Conservation (phyloP, 2,113 vertebrate genomes). For the Lathamus discolor region DNA sequence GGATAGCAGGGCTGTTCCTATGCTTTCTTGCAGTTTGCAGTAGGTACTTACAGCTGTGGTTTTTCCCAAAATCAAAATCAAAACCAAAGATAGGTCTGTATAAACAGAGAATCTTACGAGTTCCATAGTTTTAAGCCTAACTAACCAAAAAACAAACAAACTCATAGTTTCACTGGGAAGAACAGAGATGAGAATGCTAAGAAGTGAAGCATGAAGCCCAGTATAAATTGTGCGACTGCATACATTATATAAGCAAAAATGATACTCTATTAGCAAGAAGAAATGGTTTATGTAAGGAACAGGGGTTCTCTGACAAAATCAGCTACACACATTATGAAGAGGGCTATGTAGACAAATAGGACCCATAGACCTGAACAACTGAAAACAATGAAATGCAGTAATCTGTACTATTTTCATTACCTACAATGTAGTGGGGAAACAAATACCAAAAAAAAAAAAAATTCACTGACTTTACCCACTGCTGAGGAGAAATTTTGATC, state of each 20-base stretch:
- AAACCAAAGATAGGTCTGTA: neutral
- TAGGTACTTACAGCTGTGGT: neutral
- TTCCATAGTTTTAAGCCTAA: constrained; percentile 10
- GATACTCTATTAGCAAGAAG: neutral
- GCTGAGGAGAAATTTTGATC: neutral
- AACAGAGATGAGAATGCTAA: neutral
- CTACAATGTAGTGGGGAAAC: neutral
- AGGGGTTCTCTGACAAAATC: neutral
- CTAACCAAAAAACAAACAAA: constrained; percentile 40
- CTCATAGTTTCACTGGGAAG: neutral
- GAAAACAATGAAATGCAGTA: neutral
- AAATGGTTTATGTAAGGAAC: neutral
- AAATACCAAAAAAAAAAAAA: neutral
- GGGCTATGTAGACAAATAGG: neutral
- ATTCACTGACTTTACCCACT: neutral
- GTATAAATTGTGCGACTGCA: neutral
- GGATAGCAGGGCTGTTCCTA: neutral
- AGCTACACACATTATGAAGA: neutral
- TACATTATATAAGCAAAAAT: constrained; percentile 34
- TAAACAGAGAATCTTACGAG: neutral
- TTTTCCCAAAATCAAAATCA: constrained; percentile 1
- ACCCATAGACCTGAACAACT: neutral
- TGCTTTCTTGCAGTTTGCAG: neutral
- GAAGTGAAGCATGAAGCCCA: neutral
- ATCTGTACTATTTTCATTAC: neutral